phyloP scores from a whole-genome alignment of 2,113 vertebrate species.

The Tapirus terrestris region DNA sequence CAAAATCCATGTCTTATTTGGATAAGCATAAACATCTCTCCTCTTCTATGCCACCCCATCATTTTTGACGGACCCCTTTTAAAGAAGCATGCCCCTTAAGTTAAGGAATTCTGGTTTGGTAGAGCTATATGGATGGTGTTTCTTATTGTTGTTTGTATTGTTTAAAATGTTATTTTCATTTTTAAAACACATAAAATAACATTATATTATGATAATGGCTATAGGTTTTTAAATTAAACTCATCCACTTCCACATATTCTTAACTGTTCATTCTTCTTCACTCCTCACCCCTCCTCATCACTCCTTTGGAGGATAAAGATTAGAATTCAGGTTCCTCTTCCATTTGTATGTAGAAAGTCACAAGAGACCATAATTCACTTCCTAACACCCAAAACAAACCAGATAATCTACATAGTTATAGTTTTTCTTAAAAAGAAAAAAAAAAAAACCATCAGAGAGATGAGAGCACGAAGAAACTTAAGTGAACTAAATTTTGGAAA shows the following conservation, averaged over 20 bases:
- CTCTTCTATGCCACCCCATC: not conserved
- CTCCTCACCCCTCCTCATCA: not conserved
- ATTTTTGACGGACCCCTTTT: not conserved
- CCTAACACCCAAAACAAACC: slow-evolving; percentile 5
- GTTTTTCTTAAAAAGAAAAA: not conserved
- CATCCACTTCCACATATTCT: not conserved
- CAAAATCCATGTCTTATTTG: not conserved
- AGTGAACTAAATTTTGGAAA: not conserved
- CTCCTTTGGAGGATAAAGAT: not conserved
- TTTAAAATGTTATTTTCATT: not conserved
- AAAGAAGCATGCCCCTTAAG: not conserved
- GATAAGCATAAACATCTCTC: not conserved
- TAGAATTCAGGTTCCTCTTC: not conserved
- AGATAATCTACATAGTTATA: slow-evolving; percentile 34
- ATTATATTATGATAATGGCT: not conserved
- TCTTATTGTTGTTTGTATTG: not conserved
- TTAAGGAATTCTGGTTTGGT: not conserved
- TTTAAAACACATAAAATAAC: not conserved
- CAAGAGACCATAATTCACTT: slow-evolving; percentile 33
- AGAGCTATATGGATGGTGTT: not conserved
- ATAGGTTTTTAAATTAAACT: not conserved
- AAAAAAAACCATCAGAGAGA: not conserved
- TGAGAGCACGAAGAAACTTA: not conserved
- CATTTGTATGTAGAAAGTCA: slow-evolving; percentile 6
- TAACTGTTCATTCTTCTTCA: not conserved